These are phyloP conservation scores for Pinctada fucata DNA, from an alignment of 2,888 invertebrate species.

Conservation along the genomic window DNA sequence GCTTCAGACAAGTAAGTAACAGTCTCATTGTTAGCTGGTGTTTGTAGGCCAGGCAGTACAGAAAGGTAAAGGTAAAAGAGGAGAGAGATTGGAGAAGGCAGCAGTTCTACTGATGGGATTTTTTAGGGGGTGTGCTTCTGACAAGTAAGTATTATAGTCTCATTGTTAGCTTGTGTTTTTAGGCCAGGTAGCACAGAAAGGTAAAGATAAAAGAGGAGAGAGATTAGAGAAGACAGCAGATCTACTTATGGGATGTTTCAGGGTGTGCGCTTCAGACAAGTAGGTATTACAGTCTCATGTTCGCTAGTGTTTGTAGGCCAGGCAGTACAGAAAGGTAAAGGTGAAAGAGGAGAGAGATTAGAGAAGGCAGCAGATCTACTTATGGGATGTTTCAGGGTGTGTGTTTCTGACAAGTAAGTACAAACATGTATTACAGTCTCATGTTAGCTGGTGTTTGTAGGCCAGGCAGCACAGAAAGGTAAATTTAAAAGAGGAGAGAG, in stretches of 20 bases:
- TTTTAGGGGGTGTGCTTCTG: conserved; percentile 96
- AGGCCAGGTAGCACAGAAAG: conserved; percentile 70
- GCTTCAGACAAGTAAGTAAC: conserved; percentile 88
- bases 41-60: conserved; percentile 79
- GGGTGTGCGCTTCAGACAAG: conserved; percentile 96
- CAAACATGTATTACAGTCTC: too few species aligned
- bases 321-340: conserved; percentile 71
- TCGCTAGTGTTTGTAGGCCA: too few species aligned
- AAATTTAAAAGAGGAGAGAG: conserved; percentile 81
- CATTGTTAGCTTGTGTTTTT: neutral
- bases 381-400: conserved; percentile 95
- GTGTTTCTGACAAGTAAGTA: conserved; percentile 91
- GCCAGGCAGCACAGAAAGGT: conserved; percentile 73
- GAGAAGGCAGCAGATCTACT: conserved; percentile 96
- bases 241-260: conserved; percentile 92
- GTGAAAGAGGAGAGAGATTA: conserved; percentile 82
- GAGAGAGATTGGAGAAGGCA: conserved; percentile 91
- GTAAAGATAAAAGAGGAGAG: conserved; percentile 80
- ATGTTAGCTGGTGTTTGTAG: conserved; percentile 73
- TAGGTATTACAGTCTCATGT: too few species aligned
- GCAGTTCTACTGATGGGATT: conserved; percentile 95
- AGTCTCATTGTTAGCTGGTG: neutral
- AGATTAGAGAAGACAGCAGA: conserved; percentile 95
- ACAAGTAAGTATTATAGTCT: conserved; percentile 89
- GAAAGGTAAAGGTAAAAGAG: conserved; percentile 76